These are phyloP conservation scores for Xiphophorus maculatus DNA, from an alignment of 2,113 vertebrate genomes.

Conservation along the genomic window DNA sequence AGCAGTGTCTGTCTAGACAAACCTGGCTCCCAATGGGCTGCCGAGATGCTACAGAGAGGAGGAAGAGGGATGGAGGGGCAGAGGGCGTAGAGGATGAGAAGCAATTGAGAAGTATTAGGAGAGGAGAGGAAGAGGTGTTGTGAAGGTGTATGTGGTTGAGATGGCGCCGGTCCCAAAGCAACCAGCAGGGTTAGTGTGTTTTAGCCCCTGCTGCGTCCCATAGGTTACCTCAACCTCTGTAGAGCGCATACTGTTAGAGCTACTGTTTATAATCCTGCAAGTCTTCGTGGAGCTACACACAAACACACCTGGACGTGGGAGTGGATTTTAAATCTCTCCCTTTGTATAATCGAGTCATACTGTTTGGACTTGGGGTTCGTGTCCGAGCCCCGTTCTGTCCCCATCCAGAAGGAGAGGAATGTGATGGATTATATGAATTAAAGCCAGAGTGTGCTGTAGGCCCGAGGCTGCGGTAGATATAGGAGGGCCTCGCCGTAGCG, in stretches of 20 bases:
- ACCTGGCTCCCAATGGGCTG: conserved; percentile 65
- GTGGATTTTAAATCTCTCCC: conserved; percentile 63
- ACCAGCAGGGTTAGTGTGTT: conserved; percentile 69
- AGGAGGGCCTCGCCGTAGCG: conserved; percentile 45
- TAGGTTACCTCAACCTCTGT: conserved; percentile 70
- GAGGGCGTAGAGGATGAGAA: conserved; percentile 48
- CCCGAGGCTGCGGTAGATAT: conserved; percentile 59
- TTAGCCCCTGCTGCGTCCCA: conserved; percentile 70
- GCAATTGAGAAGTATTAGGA: conserved; percentile 68
- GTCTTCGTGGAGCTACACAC: conserved; percentile 56
- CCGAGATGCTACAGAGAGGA: conserved; percentile 59
- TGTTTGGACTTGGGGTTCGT: conserved; percentile 53
- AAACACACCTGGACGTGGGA: conserved; percentile 41
- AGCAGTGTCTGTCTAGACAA: conserved; percentile 69
- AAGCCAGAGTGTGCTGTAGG: conserved; percentile 57
- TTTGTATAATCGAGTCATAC: conserved; percentile 51
- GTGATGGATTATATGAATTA: conserved; percentile 79
- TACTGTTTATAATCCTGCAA: conserved; percentile 60
- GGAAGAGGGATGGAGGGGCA: conserved; percentile 54
- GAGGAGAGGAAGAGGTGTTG: conserved; percentile 71
- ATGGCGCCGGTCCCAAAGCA: conserved; percentile 62
- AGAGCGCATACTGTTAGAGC: conserved; percentile 49
- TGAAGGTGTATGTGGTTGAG: conserved; percentile 59
- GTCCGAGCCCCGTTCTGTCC: conserved; percentile 49
- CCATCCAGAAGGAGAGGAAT: conserved; percentile 63